phyloP scores from a whole-genome alignment of 2,797 vertebrate genomes.

The Tamandua tetradactyla region DNA sequence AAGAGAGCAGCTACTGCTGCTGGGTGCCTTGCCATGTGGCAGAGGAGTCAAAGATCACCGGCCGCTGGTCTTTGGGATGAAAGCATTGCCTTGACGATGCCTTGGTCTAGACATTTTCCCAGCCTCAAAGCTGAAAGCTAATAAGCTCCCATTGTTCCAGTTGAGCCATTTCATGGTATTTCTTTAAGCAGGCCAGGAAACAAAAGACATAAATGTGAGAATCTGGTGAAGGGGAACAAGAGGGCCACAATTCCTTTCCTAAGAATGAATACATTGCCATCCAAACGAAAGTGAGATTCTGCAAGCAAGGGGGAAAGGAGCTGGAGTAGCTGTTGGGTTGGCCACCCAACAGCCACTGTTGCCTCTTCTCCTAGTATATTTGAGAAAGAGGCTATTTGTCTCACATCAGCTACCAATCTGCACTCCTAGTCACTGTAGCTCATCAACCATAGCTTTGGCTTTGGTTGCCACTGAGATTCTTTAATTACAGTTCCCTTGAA shows the following conservation, averaged over 20 bases:
- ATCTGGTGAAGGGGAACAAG: background rate
- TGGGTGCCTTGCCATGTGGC: no score
- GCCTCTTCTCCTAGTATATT: background rate
- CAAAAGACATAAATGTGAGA: background rate
- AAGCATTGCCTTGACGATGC: no score
- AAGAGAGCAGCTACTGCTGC: no score
- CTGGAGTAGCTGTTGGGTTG: background rate
- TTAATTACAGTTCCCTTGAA: background rate
- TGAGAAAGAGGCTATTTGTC: background rate
- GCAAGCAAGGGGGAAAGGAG: background rate
- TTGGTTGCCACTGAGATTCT: background rate
- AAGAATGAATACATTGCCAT: background rate
- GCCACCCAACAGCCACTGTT: background rate
- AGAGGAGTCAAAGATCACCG: no score
- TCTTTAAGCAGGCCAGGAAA: no score
- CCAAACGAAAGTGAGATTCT: background rate
- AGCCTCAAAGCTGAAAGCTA: no score
- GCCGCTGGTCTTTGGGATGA: no score
- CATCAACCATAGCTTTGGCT: background rate
- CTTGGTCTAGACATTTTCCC: no score
- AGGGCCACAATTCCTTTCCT: background rate
- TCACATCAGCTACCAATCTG: background rate
- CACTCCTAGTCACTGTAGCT: fast-evolving
- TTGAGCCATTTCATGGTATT: no score
- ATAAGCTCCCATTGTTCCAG: no score